These are phyloP conservation scores for Orthosia incerta DNA, from an alignment of 2,888 invertebrate species.

Conservation along the genomic window DNA sequence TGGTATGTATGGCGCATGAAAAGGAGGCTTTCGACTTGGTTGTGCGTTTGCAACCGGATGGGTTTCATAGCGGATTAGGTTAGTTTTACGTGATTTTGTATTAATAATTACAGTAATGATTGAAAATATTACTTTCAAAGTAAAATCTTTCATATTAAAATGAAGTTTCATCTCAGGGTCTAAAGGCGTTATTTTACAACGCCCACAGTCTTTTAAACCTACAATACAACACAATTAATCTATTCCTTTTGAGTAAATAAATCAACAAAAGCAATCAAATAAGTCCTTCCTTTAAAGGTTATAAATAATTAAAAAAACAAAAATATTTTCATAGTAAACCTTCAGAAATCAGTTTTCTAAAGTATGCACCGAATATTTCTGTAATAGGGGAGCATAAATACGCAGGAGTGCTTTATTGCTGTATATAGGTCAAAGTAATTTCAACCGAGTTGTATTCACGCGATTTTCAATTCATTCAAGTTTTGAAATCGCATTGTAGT, in stretches of 20 bases:
- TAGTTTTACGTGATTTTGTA: neutral
- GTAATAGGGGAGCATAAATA: constrained; percentile 39
- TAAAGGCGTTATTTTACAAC: neutral
- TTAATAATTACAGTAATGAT: too few relatives aligned
- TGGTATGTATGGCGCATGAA: constrained; percentile 62
- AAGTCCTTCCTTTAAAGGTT: constrained; percentile 16
- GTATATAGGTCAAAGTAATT: constrained; percentile 42
- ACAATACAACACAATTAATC: neutral
- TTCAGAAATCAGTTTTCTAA: constrained; percentile 14
- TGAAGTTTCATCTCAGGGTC: neutral
- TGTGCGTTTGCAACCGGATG: constrained; percentile 31
- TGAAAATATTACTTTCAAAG: neutral
- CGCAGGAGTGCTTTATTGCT: constrained; percentile 19
- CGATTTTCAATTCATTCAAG: constrained; percentile 33
- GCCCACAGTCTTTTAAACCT: neutral
- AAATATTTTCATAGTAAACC: constrained; percentile 32
- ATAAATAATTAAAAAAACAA: constrained; percentile 12
- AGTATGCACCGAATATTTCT: constrained; percentile 22
- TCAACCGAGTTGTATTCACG: constrained; percentile 19
- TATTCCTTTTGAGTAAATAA: constrained; percentile 6
- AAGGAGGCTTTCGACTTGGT: constrained; percentile 54
- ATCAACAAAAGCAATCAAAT: constrained; percentile 8
- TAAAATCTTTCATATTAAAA: neutral
- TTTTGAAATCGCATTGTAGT: neutral
- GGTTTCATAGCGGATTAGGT: constrained; percentile 15